These are phyloP conservation scores for Chloroceryle amazona DNA, from an alignment of 2,797 vertebrate species.

Conservation along the genomic window DNA sequence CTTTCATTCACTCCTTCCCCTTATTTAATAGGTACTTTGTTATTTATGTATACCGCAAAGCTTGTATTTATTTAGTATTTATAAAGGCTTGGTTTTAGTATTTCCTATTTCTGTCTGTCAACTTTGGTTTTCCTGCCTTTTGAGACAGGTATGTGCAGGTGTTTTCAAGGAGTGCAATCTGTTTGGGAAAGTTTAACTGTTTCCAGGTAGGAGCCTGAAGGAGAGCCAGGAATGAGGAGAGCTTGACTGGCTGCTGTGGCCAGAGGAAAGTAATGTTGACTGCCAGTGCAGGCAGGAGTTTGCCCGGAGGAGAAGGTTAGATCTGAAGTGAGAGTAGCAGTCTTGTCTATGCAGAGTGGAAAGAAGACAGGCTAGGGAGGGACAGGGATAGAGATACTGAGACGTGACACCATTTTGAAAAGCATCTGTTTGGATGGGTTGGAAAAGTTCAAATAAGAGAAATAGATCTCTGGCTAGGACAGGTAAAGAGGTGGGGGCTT, in stretches of 20 bases:
- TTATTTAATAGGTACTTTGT: not conserved
- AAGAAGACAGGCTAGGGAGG: not conserved
- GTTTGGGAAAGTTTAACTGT: not conserved
- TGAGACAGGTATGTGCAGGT: accelerated
- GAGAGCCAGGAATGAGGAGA: not conserved
- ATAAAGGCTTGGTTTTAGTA: not conserved
- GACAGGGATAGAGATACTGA: not conserved
- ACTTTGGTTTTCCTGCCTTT: not conserved
- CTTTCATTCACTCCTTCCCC: not conserved
- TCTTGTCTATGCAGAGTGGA: not conserved
- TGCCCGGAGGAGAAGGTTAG: not conserved
- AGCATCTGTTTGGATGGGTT: not conserved
- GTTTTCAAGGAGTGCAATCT: not conserved
- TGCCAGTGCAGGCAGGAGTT: not conserved
- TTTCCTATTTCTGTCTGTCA: not conserved
- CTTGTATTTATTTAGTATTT: not conserved
- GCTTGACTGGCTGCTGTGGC: not conserved
- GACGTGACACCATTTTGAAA: not conserved
- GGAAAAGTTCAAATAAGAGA: not conserved
- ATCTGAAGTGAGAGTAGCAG: not conserved
- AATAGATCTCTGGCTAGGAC: not conserved
- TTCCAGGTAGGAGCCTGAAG: not conserved
- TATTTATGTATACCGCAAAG: not conserved
- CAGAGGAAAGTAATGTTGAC: not conserved
- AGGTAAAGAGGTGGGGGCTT: not conserved